phyloP scores from a whole-genome alignment of 2,797 vertebrate genomes.

The Tapera naevia region DNA sequence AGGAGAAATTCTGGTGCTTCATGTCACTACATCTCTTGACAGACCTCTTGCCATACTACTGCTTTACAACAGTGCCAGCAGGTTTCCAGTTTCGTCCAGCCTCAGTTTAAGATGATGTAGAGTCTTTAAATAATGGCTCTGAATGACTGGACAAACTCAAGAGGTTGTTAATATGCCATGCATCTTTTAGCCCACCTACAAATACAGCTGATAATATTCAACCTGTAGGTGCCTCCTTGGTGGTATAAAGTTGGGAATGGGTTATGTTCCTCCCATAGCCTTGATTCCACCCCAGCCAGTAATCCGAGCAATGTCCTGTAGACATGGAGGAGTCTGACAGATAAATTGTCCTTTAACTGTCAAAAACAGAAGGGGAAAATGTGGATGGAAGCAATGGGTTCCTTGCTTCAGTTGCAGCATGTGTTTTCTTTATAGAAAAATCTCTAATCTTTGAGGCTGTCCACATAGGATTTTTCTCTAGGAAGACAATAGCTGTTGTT shows the following conservation, averaged over 20 bases:
- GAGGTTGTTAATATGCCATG: background rate
- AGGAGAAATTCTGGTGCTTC: background rate
- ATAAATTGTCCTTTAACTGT: background rate
- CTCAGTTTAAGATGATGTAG: background rate
- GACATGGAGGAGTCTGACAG: background rate
- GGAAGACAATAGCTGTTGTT: background rate
- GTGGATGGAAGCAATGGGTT: background rate
- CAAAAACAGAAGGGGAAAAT: background rate
- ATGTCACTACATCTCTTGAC: background rate
- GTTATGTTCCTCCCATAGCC: background rate
- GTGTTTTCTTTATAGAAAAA: background rate
- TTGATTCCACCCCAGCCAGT: background rate
- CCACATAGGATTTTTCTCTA: background rate
- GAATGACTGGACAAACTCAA: background rate
- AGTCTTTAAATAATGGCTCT: background rate
- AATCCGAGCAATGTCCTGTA: background rate
- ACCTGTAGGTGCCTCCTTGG: background rate
- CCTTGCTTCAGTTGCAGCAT: background rate
- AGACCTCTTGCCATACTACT: background rate
- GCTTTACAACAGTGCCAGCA: background rate
- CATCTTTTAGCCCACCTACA: background rate
- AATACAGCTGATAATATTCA: background rate
- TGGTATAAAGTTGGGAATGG: background rate
- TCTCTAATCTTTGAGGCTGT: background rate
- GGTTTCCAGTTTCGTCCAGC: background rate